Base-by-base conservation (phyloP, 64 coral and sea anemone species). In the Stichodactyla mertensii region DNA sequence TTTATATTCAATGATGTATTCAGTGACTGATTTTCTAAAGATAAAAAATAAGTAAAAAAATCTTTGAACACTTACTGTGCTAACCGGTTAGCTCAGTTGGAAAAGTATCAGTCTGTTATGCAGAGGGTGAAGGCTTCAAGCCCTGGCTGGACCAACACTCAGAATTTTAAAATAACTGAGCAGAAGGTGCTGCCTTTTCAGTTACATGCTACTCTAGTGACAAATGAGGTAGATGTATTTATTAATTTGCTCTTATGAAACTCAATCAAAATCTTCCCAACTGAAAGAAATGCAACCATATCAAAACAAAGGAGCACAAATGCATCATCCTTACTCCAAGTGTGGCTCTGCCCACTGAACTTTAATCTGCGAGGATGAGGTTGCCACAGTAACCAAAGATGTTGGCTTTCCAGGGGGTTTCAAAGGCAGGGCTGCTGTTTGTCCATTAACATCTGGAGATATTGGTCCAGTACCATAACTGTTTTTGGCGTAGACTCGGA, bases 271-370 rank as follows among this genome's bases (percentile, higher is more conserved):
- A 59, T 59, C 5, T 45, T 45, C 36, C 36, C 36, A 45, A 45
- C 36, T 45, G 36, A 45, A 45, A 45, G 36, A 45, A 45, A 45
- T 45, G 36, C 36, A 45, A 45, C 36, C 36, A 45, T 45, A 45
- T 45, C 36, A 45, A 45, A 15, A 58, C 5, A 58, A 58, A 58
- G 64, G 13, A 4, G 7, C 19, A 69, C n/a, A 23, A 23, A 22
- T 20, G 24, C 20, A 28, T 74, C 23, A 58, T 31, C 16, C 78
- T 55, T 81, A 81, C 78, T 55, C 78, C 16, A 52, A 53, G 0
- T 14, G n/a, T 81, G 78, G 78, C 16, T 81, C 85, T 23, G 51
- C 79, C 90, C 90, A 92, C 15, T 86, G 86, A 52, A 92, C 90
- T 26, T 86, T 92, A 16, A 92, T 87, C 61, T 82, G 52, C 27